Percentiles rank a stretch among this genome's conserved stretches.
Conservation (phyloP, 92 coral and sea anemone genomes). For the Phymanthus crucifer region DNA sequence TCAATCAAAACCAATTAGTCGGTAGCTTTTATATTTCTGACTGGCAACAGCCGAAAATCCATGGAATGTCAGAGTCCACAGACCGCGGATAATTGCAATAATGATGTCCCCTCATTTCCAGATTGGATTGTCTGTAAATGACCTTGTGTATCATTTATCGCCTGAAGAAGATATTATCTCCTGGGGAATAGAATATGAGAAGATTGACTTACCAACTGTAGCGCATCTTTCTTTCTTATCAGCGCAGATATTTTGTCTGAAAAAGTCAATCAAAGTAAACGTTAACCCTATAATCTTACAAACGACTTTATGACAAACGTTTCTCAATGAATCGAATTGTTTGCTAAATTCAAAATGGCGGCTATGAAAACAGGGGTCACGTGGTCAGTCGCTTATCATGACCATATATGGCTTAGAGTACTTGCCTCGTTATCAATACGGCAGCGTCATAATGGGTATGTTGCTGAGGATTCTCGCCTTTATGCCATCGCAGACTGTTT, state of each 20-base stretch:
- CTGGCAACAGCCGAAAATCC: too few species aligned
- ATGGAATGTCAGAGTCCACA: too few species aligned
- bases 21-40: too few species aligned
- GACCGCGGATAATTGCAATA: too few species aligned
- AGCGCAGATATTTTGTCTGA: conserved; percentile 85
- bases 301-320: neutral
- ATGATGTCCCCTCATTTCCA: neutral
- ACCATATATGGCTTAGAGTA: neutral
- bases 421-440: conserved; percentile 83
- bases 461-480: conserved; percentile 47
- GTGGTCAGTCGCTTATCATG: too few species aligned
- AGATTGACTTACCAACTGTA: conserved; percentile 81
- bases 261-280: neutral
- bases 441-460: conserved; percentile 79
- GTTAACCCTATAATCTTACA: neutral
- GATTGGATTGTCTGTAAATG: neutral
- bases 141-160: neutral
- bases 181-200: neutral
- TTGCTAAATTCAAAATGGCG: too few species aligned
- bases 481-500: conserved; percentile 59
- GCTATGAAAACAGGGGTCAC: too few species aligned
- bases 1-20: too few species aligned
- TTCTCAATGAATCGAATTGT: neutral
- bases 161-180: too few species aligned
- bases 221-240: conserved; percentile 72